These are phyloP conservation scores for Antheraea pernyi DNA, from an alignment of 1,140 invertebrate genomes.

Conservation along the genomic window DNA sequence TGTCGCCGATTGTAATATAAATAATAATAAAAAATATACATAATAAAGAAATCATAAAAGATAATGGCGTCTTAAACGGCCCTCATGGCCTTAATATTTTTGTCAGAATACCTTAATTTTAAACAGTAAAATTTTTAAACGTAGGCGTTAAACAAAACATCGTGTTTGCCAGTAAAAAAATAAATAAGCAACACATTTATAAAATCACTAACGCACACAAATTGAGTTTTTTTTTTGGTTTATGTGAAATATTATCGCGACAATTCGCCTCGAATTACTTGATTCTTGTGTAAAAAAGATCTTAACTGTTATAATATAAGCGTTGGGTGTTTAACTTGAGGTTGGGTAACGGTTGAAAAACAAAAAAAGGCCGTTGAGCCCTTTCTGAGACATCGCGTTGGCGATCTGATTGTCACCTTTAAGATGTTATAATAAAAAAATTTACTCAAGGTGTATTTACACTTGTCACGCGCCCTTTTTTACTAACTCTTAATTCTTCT, in stretches of 20 bases:
- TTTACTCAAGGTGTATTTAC: conserved; percentile 1
- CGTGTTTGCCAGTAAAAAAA: background rate
- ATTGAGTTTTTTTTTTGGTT: conserved; percentile 25
- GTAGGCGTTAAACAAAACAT: background rate
- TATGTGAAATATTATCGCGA: conserved; percentile 16
- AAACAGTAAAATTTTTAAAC: background rate
- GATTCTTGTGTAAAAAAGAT: background rate
- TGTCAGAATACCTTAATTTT: background rate
- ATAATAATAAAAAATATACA: background rate
- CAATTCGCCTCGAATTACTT: conserved; percentile 18
- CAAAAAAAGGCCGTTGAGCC: background rate
- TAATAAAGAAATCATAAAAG: background rate
- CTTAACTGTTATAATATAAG: background rate
- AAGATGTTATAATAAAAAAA: conserved; percentile 20
- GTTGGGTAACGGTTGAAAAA: background rate
- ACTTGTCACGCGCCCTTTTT: background rate
- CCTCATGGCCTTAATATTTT: background rate
- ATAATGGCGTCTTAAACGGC: background rate
- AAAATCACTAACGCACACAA: conserved; percentile 22
- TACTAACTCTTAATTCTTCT: background rate
- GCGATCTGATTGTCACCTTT: conserved; percentile 25
- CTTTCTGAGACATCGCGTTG: background rate
- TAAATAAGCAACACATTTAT: conserved; percentile 4
- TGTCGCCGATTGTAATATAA: background rate
- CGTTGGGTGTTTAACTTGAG: background rate